Evolutionary conservation across 2,888 invertebrate species (phyloP), one percentile per base, ranked within the genome.

Genomic region (Hydrotaea diabolus): DNA sequence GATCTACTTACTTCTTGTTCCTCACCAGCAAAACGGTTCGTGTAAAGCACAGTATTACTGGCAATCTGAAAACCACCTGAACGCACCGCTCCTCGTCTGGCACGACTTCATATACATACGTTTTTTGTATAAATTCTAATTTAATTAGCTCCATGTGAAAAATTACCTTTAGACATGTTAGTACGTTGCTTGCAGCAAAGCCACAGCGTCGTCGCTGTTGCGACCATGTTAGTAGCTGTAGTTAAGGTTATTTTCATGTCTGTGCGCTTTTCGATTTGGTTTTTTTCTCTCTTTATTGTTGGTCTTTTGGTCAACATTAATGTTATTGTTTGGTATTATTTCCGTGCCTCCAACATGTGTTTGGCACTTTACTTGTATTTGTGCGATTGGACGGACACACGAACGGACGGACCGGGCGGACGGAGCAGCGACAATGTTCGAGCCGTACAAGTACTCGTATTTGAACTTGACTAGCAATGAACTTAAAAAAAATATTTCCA

Each of bases 391-490:
- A 66, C 19, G 39, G 19, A 43, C 43, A 66, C 7, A 1, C 36
- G 43, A 46, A 66, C 19, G 39, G 19, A 43, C 43, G 43, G 39
- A 1, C 36, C 2, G 39, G 15, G n/a, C 59, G 31, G 0, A 31
- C 36, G 39, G 15, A 19, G 31, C 46, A 17, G 21, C 23, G 1
- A 46, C 59, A 59, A 23, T 59, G 59, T 59, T 59, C 26, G 26
- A 23, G 59, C 26, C 59, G 26, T 26, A 23, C 15, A 49, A 49
- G 49, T 59, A 59, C 59, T 46, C 73, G 71, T 79, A 85, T 77
- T 82, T 85, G 82, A 85, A 85, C 85, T 85, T 85, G 85, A 82
- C 85, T 82, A 82, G 79, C 82, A 85, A 85, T 85, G 85, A 85
- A 85, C 85, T 80, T 85, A 59, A 76, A 62, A 59, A 31, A 59